phyloP scores from a whole-genome alignment of 1,140 invertebrate species.

The Cylas formicarius region DNA sequence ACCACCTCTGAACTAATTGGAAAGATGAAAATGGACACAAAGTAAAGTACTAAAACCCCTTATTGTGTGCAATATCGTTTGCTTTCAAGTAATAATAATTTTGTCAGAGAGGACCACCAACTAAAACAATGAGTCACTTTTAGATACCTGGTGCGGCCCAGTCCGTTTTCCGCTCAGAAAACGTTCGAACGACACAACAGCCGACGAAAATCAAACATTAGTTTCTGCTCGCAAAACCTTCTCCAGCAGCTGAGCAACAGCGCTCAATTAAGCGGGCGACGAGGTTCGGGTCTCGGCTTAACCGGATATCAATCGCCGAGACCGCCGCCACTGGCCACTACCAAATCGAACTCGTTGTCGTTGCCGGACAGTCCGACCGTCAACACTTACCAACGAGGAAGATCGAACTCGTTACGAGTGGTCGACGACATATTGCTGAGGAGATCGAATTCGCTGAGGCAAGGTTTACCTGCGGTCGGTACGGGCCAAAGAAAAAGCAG shows the following conservation, averaged over 20 bases:
- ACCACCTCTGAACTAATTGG: too few species aligned
- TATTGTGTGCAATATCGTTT: too few species aligned
- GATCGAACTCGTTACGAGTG: constrained; percentile 78
- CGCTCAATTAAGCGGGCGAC: constrained; percentile 42
- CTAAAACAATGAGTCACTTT: constrained; percentile 26
- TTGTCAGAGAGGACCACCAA: neutral
- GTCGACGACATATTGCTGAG: constrained; percentile 76
- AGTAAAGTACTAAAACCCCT: too few species aligned
- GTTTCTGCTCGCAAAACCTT: constrained; percentile 70
- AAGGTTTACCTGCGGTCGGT: constrained; percentile 52
- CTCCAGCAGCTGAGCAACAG: constrained; percentile 58
- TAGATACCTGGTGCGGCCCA: constrained; percentile 80
- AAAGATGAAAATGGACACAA: too few species aligned
- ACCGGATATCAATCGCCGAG: constrained; percentile 58
- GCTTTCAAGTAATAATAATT: neutral
- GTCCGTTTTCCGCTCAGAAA: constrained; percentile 87
- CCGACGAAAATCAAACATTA: constrained; percentile 82
- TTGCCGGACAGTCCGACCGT: constrained; percentile 80
- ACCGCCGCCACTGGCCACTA: constrained; percentile 67
- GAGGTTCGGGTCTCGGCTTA: constrained; percentile 53
- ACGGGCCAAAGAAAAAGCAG: constrained; percentile 65
- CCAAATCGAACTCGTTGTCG: constrained; percentile 81
- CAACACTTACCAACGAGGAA: constrained; percentile 62
- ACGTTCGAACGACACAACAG: constrained; percentile 88
- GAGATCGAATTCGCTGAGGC: constrained; percentile 74